Evolutionary conservation across 2,113 vertebrate species (phyloP), one percentile per base, ranked within the genome.

Genomic region (Prionailurus bengalensis): DNA sequence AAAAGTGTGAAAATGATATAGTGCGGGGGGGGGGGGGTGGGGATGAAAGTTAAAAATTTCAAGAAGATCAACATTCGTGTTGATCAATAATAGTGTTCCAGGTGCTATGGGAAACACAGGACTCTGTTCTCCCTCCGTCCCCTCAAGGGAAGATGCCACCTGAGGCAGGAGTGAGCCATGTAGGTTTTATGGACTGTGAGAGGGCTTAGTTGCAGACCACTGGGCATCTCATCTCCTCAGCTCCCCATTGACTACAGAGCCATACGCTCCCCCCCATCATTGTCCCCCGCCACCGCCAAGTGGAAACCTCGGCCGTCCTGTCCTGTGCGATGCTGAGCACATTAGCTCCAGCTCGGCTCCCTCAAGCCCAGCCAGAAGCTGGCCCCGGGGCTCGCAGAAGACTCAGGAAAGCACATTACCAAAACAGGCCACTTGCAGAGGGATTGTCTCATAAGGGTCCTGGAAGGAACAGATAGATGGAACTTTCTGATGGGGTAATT

Each of bases 391-490:
- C 73, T 63, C 83, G 42, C 74, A 81, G 74, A 82, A 78, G 53
- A 36, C n/a, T 31, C n/a, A 1, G 76, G 29, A 65, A 23, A 86
- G 27, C 29, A 42, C 14, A 5, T 70, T 33, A 66, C 45, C 87
- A 4, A 63, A 70, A 53, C 21, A 19, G 1, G 79, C 61, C 73
- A 61, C 48, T 58, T 53, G 33, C 19, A 27, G 89, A 68, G 63
- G 76, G 92, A 39, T 89, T 78, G 86, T 27, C 29, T 51, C 70
- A 21, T 13, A 16, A 91, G 33, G 33, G 61, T 21, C 65, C 87
- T 39, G 33, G 78, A 53, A 73, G 87, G 61, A 94, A 27, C 93
- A 89, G 73, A 92, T 53, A 89, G 73, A 92, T 53, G 87, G 93
- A 87, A 33, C 23, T 2, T 45, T 93, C 66, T 39, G 14, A 2